Evolutionary conservation across 2,797 vertebrate species (phyloP).

Genomic region (Sebastes steindachneri): DNA sequence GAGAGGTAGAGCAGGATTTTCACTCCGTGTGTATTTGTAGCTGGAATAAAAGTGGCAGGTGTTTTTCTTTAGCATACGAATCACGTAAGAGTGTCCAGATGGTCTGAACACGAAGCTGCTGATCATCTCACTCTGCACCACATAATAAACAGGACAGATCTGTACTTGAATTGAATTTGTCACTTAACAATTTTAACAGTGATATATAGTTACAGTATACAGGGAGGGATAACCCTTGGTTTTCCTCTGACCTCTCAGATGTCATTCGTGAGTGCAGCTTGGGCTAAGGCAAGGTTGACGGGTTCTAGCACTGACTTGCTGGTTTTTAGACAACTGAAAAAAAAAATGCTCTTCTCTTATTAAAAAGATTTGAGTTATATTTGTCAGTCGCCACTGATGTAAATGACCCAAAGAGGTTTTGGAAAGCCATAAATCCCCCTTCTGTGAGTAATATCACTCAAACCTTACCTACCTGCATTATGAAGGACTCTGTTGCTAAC

Average conservation of each 20-base stretch:
- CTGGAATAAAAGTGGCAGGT: neutral
- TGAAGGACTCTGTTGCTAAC: neutral
- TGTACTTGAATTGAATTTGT: neutral
- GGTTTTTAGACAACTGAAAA: neutral
- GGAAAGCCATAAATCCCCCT: neutral
- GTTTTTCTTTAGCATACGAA: neutral
- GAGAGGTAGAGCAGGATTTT: neutral
- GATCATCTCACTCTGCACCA: neutral
- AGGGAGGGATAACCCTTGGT: neutral
- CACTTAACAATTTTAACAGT: neutral
- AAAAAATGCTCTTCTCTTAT: neutral
- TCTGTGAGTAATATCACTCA: neutral
- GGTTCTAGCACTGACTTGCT: no score
- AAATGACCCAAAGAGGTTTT: neutral
- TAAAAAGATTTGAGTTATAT: neutral
- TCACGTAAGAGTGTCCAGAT: neutral
- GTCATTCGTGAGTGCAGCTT: neutral
- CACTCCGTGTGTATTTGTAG: neutral
- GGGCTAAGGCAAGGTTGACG: neutral
- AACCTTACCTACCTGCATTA: neutral
- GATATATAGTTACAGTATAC: neutral
- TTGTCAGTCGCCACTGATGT: neutral
- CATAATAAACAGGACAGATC: neutral
- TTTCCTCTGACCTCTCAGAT: neutral
- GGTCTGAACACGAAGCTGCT: neutral